Evolutionary conservation across 1,140 invertebrate species (phyloP).

Genomic region (Myzus persicae): DNA sequence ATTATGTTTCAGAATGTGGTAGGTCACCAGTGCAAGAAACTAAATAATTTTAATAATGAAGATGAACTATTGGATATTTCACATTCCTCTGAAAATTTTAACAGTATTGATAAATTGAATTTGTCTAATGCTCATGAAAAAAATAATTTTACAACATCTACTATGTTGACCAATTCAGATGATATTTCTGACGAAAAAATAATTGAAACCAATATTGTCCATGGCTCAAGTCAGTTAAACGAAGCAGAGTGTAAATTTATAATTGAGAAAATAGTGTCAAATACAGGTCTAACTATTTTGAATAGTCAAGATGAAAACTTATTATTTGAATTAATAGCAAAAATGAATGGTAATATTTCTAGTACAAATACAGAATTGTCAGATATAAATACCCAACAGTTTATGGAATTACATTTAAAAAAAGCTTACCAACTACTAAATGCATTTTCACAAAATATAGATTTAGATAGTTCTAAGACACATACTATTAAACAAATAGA

Average conservation of each 20-base stretch:
- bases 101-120: neutral
- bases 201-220: neutral
- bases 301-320: conserved; percentile 35
- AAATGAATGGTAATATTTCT: neutral
- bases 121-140: neutral
- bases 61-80: neutral
- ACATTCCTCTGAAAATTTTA: neutral
- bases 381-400: conserved; percentile 34
- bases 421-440: neutral
- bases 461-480: neutral
- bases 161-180: neutral
- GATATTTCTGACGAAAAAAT: neutral
- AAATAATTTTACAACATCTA: neutral
- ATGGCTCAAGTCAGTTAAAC: neutral
- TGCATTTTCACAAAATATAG: neutral
- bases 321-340: neutral
- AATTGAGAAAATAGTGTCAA: neutral
- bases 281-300: neutral
- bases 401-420: neutral
- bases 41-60: neutral
- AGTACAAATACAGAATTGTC: neutral
- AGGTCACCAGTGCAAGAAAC: neutral
- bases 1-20: conserved; percentile 3
- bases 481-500: neutral
- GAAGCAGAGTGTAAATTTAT: neutral